Percentiles rank a stretch among this genome's conserved stretches.
Conservation (phyloP, 2,888 invertebrate genomes). For the Yponomeuta malinellus region DNA sequence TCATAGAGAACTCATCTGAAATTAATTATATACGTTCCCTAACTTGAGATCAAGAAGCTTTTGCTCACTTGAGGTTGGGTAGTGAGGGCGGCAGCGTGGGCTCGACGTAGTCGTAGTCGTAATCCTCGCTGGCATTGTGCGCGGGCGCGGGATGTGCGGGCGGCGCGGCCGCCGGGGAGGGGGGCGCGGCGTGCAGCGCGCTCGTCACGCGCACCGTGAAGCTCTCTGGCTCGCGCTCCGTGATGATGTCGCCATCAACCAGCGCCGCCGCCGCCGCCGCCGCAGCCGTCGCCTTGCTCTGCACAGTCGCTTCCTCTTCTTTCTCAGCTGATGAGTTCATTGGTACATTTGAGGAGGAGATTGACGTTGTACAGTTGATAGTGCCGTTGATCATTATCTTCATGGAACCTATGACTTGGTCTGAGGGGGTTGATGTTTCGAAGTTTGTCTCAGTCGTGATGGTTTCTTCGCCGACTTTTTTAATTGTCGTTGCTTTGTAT, state of each 20-base stretch:
- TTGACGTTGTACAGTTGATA: conserved; percentile 62
- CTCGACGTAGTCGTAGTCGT: conserved; percentile 82
- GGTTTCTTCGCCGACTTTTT: conserved; percentile 19
- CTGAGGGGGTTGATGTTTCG: conserved; percentile 34
- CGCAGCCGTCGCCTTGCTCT: conserved; percentile 24
- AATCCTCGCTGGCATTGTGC: conserved; percentile 73
- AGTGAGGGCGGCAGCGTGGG: conserved; percentile 87
- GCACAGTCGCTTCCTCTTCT: conserved; percentile 36
- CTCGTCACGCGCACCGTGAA: conserved; percentile 76
- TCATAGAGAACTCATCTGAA: neutral
- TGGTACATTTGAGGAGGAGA: conserved; percentile 58
- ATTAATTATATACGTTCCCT: conserved; percentile 18
- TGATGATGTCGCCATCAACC: conserved; percentile 49
- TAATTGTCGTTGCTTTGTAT: conserved; percentile 26
- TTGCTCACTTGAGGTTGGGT: conserved; percentile 84
- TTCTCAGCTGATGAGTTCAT: conserved; percentile 42
- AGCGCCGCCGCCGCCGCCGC: neutral
- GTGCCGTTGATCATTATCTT: conserved; percentile 63
- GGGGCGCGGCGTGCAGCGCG: conserved; percentile 36
- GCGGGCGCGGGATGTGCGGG: conserved; percentile 22
- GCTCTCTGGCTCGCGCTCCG: conserved; percentile 48
- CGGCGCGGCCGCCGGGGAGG: conserved; percentile 24
- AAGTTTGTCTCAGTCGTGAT: conserved; percentile 26
- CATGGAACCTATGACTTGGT: conserved; percentile 52
- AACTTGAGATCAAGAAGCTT: neutral